Evolutionary conservation across 2,888 invertebrate genomes (phyloP).

Genomic region (Aromia moschata): DNA sequence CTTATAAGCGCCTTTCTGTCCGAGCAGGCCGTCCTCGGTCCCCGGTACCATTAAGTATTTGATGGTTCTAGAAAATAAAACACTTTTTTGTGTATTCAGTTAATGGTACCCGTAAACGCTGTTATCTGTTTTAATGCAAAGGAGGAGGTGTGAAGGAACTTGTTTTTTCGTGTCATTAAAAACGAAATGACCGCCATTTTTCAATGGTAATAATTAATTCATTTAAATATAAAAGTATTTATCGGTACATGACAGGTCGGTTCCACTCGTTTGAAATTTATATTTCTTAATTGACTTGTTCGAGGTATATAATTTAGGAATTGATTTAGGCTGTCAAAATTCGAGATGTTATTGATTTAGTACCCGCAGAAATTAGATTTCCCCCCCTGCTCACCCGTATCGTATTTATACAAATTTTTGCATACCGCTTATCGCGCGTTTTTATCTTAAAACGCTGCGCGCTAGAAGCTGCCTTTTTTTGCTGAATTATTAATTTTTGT

Average conservation of each 20-base stretch:
- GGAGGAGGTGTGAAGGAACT: constrained; percentile 55
- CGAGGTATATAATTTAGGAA: constrained; percentile 34
- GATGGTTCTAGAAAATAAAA: constrained; percentile 37
- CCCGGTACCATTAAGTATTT: constrained; percentile 13
- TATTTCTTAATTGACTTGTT: constrained; percentile 50
- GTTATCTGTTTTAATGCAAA: constrained; percentile 47
- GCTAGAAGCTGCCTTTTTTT: background rate
- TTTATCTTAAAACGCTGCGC: background rate
- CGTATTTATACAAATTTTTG: background rate
- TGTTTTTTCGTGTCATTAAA: constrained; percentile 54
- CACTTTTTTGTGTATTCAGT: constrained; percentile 42
- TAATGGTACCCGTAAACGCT: constrained; percentile 46
- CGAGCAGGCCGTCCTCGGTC: too few species aligned
- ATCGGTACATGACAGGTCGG: constrained; percentile 50
- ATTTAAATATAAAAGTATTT: constrained; percentile 57
- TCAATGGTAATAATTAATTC: constrained; percentile 56
- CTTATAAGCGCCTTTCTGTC: too few species aligned
- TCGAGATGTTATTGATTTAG: constrained; percentile 24
- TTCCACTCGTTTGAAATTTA: constrained; percentile 44
- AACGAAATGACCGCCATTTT: constrained; percentile 53
- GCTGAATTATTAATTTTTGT: too few species aligned
- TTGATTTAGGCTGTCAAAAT: constrained; percentile 36
- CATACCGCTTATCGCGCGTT: background rate
- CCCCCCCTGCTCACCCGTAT: background rate
- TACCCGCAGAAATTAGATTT: constrained; percentile 18